These are phyloP conservation scores for Martes martes DNA, from an alignment of 2,113 vertebrate species.

Conservation along the genomic window DNA sequence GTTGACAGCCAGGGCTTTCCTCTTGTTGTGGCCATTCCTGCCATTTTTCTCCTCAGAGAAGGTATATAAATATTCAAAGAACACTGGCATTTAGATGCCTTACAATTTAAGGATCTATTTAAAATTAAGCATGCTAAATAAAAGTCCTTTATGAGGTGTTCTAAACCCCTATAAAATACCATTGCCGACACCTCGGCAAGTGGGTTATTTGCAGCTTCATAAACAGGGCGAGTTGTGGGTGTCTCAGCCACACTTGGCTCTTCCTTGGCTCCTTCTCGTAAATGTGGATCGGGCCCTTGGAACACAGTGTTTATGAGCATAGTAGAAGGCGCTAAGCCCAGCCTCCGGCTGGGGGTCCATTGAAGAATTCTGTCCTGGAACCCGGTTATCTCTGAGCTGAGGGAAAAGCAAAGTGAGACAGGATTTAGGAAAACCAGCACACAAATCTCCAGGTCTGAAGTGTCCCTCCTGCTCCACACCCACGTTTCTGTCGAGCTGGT, in stretches of 20 bases:
- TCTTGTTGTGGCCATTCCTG: slow-evolving; percentile 37
- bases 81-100: slow-evolving; percentile 63
- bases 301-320: background rate
- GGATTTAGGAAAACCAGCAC: background rate
- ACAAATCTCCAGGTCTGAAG: background rate
- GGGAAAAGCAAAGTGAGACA: background rate
- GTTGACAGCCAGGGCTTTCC: background rate
- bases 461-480: background rate
- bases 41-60: slow-evolving; percentile 52
- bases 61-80: slow-evolving; percentile 69
- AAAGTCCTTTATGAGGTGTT: slow-evolving; percentile 74
- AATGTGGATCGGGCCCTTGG: slow-evolving; percentile 15
- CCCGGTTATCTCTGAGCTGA: background rate
- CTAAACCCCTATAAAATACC: slow-evolving; percentile 67
- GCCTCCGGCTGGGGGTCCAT: background rate
- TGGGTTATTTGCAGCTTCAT: slow-evolving; percentile 71
- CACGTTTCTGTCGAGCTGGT: background rate
- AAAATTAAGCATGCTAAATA: slow-evolving; percentile 78
- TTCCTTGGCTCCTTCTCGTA: background rate
- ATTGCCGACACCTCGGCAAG: background rate
- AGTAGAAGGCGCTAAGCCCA: background rate
- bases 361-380: background rate
- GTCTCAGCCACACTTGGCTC: background rate
- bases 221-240: slow-evolving; percentile 36
- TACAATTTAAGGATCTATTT: slow-evolving; percentile 73